phyloP scores from a whole-genome alignment of 2,113 vertebrate genomes.

The Montifringilla adamsi region DNA sequence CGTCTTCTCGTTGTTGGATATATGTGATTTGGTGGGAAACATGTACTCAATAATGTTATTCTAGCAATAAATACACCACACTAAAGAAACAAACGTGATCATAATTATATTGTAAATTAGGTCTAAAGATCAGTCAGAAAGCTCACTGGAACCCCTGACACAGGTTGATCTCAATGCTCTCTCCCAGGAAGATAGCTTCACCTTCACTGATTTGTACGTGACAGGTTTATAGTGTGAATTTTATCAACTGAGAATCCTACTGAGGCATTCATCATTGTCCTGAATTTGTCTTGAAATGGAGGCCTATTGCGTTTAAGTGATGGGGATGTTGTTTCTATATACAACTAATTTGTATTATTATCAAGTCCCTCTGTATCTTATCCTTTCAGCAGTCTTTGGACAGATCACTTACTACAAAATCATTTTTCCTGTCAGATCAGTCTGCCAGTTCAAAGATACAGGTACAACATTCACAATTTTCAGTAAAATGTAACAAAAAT shows the following conservation, averaged over 20 bases:
- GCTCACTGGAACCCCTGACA: not conserved
- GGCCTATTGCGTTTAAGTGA: not conserved
- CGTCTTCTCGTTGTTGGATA: not conserved
- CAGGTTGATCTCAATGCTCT: accelerated
- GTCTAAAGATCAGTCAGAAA: not conserved
- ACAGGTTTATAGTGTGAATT: not conserved
- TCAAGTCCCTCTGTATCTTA: not conserved
- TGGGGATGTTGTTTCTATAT: not conserved
- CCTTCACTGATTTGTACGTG: not conserved
- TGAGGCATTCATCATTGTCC: not conserved
- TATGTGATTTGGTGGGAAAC: not conserved
- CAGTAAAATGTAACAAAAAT: not conserved
- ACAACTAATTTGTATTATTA: not conserved
- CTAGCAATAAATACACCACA: not conserved
- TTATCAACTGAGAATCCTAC: not conserved
- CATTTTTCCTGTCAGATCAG: not conserved
- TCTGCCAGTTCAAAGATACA: not conserved
- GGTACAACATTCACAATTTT: not conserved
- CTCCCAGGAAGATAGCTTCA: not conserved
- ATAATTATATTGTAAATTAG: not conserved
- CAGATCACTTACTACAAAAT: not conserved
- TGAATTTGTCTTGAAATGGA: not conserved
- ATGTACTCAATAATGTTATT: not conserved
- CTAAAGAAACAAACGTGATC: not conserved
- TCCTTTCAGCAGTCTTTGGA: not conserved